A percentile compares a stretch with the other conserved stretches of the same genome.
phyloP scores from a whole-genome alignment of 1,140 invertebrate species.

The Drosophila takahashii region DNA sequence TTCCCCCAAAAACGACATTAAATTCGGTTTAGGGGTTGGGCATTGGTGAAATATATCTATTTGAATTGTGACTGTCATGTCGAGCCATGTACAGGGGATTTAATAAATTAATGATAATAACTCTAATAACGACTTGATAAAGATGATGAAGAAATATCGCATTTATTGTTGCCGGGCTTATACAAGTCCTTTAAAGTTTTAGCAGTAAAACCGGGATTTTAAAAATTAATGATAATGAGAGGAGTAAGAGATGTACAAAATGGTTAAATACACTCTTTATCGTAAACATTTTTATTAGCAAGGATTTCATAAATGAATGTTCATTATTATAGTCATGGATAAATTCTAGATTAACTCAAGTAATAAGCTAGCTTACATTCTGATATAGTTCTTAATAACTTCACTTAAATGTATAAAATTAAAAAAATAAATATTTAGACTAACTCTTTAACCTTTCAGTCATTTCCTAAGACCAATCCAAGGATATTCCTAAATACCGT shows the following conservation, averaged over 20 bases:
- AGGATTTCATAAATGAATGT: too few species aligned
- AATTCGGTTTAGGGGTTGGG: conserved; percentile 42
- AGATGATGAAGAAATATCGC: conserved; percentile 24
- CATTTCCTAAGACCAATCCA: conserved; percentile 19
- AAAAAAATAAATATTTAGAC: neutral
- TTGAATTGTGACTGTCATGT: conserved; percentile 59
- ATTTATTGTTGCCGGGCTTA: neutral
- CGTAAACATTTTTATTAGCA: too few species aligned
- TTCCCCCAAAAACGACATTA: conserved; percentile 51
- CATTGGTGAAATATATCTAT: conserved; percentile 20
- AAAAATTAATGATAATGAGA: neutral
- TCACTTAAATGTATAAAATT: neutral
- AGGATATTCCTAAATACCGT: conserved; percentile 58
- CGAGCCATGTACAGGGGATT: conserved; percentile 46
- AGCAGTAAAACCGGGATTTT: neutral
- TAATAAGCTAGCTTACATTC: too few species aligned
- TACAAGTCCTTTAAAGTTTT: conserved; percentile 11
- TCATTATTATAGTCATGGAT: too few species aligned
- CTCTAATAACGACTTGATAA: conserved; percentile 44
- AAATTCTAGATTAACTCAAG: too few species aligned
- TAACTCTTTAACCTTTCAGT: conserved; percentile 12
- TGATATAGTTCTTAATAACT: too few species aligned
- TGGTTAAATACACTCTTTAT: too few species aligned
- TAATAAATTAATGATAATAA: conserved; percentile 79
- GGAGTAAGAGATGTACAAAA: neutral